Base-by-base conservation (phyloP, 2,888 invertebrate genomes). In the Emmelina monodactyla region DNA sequence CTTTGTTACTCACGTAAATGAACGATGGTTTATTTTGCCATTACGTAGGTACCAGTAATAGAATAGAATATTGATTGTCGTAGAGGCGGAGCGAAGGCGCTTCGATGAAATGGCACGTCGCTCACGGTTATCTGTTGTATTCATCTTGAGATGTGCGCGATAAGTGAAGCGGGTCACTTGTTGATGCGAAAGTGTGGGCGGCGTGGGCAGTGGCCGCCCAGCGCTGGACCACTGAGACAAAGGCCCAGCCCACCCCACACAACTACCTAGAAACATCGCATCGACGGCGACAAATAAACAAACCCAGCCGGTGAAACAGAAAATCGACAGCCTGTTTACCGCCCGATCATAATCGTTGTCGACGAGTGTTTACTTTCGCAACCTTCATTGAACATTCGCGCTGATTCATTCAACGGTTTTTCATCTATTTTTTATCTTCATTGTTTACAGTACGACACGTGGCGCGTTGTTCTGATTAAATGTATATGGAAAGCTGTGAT, bases 111-210 rank as follows among this genome's bases (percentile, higher is more conserved):
- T 25, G 4, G 25, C 11, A 25, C 25, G 25, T 25, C n/a, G 25
- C 25, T 25, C n/a, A 11, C 25, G n/a, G 25, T 42, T 44, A 42
- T 51, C 43, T 38, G 37, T 35, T 34, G 36, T 34, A 36, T 41
- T 44, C 42, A 44, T 45, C 45, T 40, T 30, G 35, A 29, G 29
- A 29, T 29, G 29, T 25, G 14, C 29, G 29, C 56, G 51, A 54
- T 44, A 47, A 44, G 40, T 51, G 58, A 64, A 63, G 51, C 62
- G 57, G 64, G 64, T 62, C 62, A 62, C 54, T 50, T 50, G 53
- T 51, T 49, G 50, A 49, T 44, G 45, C 43, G 35, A 40, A 42
- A 38, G 25, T 7, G 19, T 19, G 5, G 37, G 42, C 37, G 38
- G 43, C 28, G 40, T 42, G 37, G 37, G 39, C 40, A 39, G 16